Conservation (phyloP, 2,113 vertebrate genomes). For the Rhea pennata region DNA sequence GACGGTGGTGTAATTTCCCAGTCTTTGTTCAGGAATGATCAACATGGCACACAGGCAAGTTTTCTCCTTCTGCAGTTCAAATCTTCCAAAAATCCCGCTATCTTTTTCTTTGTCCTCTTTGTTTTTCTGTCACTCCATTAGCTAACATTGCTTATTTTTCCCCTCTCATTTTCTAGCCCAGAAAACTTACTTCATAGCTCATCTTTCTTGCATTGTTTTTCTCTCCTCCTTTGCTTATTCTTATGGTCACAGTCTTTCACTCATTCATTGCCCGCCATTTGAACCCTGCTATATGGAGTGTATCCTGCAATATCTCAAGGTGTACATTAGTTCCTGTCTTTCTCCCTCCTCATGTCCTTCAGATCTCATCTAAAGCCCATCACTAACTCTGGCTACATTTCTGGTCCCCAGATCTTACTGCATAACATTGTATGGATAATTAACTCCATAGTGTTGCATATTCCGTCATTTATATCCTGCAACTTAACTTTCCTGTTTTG, state of each 20-base stretch:
- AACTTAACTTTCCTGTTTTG: neutral
- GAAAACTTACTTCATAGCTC: neutral
- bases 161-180: neutral
- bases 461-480: neutral
- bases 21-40: neutral
- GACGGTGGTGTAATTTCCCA: neutral
- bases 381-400: neutral
- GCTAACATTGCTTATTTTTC: neutral
- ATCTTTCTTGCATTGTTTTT: neutral
- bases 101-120: neutral
- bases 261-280: neutral
- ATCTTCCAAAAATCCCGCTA: neutral
- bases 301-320: neutral
- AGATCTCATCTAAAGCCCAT: neutral
- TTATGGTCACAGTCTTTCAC: neutral
- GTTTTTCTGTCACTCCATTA: fast-evolving
- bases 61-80: neutral
- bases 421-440: neutral
- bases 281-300: neutral
- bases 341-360: neutral
- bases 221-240: neutral
- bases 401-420: neutral
- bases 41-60: neutral
- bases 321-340: neutral
- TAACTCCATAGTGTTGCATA: neutral